Evolutionary conservation across 1,140 invertebrate species (phyloP), one percentile per base, ranked within the genome.

Genomic region (Musca vetustissima): DNA sequence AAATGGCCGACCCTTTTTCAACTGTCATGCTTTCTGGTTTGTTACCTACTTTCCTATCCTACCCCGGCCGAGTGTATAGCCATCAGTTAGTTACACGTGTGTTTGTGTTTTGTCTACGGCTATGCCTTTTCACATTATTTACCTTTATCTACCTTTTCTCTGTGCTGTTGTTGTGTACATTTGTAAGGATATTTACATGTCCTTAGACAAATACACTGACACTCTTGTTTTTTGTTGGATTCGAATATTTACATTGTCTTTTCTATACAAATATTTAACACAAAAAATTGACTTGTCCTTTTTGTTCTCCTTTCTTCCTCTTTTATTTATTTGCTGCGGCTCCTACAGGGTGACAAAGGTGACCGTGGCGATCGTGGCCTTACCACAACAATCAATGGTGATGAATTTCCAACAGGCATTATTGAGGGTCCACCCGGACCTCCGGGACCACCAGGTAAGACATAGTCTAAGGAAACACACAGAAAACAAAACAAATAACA

Each of bases 351-450:
- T 69, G 92, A 95, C 75, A 91, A 89, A 80, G 94, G 94, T 64
- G 92, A 94, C 79, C 96, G 95, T 80, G 94, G 94, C 71, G 94
- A 96, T 78, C 88, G 93, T 74, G 94, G 94, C 59, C 86, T 94
- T 72, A 96, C 93, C 71, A 95, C 93, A 72, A 95, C 93, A 57
- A 84, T 96, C 79, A 93, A 92, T 76, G 94, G 93, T 68, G 93
- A 96, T 83, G 90, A 93, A 72, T 93, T 96, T 83, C 91, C 94
- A 64, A 92, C 93, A 55, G 94, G 94, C 74, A 93, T 95, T 75
- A 94, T 98, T 78, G 94, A 97, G 87, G 95, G 95, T 73, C 93
- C 94, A 15, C 93, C 95, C 48, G 95, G 95, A 76, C 94, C 93
- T 24, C 92, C 94, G 69, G 94, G 94, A 84, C 93, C 93, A 72